Evolutionary conservation across 2,888 invertebrate species (phyloP).

Genomic region (Seira musarum): DNA sequence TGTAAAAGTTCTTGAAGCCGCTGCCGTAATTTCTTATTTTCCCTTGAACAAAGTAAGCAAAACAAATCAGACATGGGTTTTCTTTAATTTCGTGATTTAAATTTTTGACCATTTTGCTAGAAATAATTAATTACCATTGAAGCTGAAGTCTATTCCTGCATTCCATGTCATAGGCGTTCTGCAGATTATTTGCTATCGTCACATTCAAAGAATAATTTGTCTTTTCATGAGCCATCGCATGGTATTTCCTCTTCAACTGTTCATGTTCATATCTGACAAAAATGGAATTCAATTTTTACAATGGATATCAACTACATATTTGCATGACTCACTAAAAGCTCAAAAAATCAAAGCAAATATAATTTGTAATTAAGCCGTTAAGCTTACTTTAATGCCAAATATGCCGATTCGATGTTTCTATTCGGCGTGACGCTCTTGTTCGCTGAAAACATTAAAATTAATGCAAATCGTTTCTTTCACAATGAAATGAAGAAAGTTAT

Average conservation of each 20-base stretch:
- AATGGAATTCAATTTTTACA: no score
- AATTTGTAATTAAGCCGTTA: no score
- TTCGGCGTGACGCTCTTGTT: no score
- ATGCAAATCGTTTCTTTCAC: no score
- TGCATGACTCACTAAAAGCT: no score
- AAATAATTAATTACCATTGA: conserved; percentile 54
- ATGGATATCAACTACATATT: no score
- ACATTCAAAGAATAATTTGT: conserved; percentile 30
- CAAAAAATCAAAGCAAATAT: no score
- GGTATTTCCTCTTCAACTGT: conserved; percentile 42
- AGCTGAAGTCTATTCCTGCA: conserved; percentile 45
- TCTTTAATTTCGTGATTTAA: background rate
- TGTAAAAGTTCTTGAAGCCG: conserved; percentile 42
- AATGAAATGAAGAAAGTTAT: no score
- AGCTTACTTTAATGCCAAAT: no score
- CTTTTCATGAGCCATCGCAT: conserved; percentile 36
- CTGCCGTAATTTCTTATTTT: conserved; percentile 42
- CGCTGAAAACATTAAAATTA: no score
- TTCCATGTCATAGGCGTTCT: conserved; percentile 59
- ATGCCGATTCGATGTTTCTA: no score
- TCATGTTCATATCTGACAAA: conserved; percentile 50
- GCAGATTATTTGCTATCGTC: conserved; percentile 40
- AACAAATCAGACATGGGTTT: background rate
- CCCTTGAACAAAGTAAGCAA: no score
- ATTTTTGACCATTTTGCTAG: background rate